Conservation (phyloP, 2,113 vertebrate species). For the Diadophis punctatus region DNA sequence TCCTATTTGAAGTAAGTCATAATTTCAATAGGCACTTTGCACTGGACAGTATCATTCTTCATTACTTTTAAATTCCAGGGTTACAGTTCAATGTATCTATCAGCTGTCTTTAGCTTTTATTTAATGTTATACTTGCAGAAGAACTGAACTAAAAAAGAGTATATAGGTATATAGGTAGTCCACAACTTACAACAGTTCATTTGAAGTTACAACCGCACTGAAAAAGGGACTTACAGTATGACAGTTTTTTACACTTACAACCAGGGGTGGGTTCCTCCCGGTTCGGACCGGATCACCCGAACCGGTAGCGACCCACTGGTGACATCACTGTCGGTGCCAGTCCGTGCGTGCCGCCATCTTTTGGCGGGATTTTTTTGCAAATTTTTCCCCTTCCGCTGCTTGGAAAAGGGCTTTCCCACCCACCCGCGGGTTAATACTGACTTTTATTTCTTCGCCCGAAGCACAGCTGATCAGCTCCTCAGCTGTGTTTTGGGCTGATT, state of each 20-base stretch:
- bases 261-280: too few relatives aligned
- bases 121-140: not conserved
- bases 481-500: too few relatives aligned
- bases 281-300: too few relatives aligned
- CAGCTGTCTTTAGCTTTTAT: not conserved
- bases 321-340: too few relatives aligned
- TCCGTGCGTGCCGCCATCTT: too few relatives aligned
- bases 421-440: too few relatives aligned
- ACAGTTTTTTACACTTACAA: not conserved
- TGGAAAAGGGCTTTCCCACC: too few relatives aligned
- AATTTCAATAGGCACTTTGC: not conserved
- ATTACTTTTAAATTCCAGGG: not conserved
- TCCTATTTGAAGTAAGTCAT: not conserved
- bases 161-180: not conserved
- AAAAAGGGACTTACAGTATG: not conserved
- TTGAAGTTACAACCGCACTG: not conserved
- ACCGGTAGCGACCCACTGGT: too few relatives aligned
- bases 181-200: not conserved
- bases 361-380: too few relatives aligned
- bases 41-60: not conserved
- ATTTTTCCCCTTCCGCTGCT: too few relatives aligned
- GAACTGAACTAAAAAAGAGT: conserved; percentile 21
- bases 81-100: not conserved
- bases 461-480: too few relatives aligned
- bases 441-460: too few relatives aligned